These are phyloP conservation scores for Podotricha telesiphe DNA, from an alignment of 2,888 invertebrate genomes.

Conservation along the genomic window DNA sequence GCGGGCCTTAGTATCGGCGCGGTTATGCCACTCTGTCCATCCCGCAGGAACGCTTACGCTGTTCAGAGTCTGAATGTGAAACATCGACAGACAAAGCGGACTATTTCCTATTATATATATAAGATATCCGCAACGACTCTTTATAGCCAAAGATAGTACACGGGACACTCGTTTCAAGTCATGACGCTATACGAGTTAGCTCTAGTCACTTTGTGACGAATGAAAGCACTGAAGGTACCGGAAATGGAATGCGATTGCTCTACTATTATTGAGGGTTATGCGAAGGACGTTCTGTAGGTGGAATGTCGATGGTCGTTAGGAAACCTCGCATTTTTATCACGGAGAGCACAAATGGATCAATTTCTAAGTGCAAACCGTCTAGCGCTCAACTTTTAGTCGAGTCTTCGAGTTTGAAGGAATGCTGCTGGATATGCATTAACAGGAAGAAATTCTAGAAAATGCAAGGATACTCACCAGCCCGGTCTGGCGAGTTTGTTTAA, in stretches of 20 bases:
- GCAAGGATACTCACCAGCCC: neutral
- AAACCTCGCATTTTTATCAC: neutral
- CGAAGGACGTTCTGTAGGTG: neutral
- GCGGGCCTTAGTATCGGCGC: neutral
- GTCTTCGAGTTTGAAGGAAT: neutral
- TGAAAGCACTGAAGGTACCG: neutral
- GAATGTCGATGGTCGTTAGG: neutral
- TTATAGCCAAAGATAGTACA: neutral
- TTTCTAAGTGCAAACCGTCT: neutral
- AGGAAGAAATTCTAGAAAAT: neutral
- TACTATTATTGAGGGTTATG: too few relatives aligned
- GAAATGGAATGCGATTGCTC: neutral
- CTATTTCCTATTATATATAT: neutral
- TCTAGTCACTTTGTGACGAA: neutral
- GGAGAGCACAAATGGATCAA: neutral
- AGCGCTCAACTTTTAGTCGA: neutral
- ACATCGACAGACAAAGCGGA: neutral
- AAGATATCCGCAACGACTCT: neutral
- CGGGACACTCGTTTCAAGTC: neutral
- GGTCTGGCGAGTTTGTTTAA: neutral
- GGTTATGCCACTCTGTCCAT: neutral
- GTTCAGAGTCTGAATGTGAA: neutral
- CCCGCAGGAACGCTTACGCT: neutral
- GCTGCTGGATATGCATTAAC: constrained; percentile 6
- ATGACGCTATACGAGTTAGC: neutral